Evolutionary conservation across 92 coral and sea anemone species (phyloP).

Genomic region (Micromussa lordhowensis): DNA sequence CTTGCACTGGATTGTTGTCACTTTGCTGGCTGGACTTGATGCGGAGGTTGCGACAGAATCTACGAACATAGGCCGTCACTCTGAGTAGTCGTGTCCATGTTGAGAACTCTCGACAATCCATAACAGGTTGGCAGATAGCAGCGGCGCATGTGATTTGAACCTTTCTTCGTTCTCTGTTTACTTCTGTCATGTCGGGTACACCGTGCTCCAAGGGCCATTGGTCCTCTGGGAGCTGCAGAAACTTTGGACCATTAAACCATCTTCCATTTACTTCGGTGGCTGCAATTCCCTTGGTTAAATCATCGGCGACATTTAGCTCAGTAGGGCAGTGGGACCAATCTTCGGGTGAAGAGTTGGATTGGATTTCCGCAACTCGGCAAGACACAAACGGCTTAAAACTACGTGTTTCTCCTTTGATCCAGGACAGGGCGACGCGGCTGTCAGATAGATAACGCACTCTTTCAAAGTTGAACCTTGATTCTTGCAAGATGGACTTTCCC

Average conservation of each 20-base stretch:
- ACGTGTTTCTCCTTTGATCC: constrained; percentile 49
- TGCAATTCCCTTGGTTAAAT: constrained; percentile 68
- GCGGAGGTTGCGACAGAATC: constrained; percentile 2
- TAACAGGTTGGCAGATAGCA: constrained; percentile 29
- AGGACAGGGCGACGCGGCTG: constrained; percentile 30
- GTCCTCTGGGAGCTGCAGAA: constrained; percentile 51
- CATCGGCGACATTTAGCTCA: constrained; percentile 64
- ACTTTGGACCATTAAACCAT: constrained; percentile 70
- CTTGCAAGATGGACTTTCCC: constrained; percentile 42
- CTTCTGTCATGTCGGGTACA: constrained; percentile 52
- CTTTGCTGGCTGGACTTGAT: constrained; percentile 2
- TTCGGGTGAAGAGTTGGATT: constrained; percentile 13
- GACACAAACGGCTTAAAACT: constrained; percentile 68
- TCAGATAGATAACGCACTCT: constrained; percentile 40
- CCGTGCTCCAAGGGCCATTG: constrained; percentile 64
- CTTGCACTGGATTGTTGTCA: too few species aligned
- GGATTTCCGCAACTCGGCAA: constrained; percentile 62
- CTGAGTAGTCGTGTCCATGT: constrained; percentile 61
- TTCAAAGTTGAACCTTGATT: constrained; percentile 46
- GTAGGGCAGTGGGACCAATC: constrained; percentile 64
- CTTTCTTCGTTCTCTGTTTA: too few species aligned
- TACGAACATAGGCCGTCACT: constrained; percentile 65
- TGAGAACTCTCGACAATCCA: constrained; percentile 36
- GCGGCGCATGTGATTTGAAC: too few species aligned
- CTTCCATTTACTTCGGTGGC: constrained; percentile 65